Percentiles rank a stretch among this genome's conserved stretches.
phyloP scores from a whole-genome alignment of 2,888 invertebrate species.

The Homarus gammarus region DNA sequence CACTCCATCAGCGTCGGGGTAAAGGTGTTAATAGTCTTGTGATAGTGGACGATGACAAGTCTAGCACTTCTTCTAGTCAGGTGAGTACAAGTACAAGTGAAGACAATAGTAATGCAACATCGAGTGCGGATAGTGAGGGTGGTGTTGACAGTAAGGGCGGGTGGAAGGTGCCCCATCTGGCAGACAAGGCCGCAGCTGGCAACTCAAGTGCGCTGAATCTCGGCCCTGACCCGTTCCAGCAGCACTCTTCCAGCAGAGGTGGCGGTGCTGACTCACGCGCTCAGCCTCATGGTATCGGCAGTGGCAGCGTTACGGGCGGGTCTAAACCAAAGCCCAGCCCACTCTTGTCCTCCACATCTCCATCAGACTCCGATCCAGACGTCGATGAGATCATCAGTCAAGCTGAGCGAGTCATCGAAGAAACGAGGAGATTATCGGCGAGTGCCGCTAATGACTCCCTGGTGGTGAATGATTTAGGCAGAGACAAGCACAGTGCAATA shows the following conservation, averaged over 20 bases:
- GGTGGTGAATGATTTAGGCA: conserved; percentile 45
- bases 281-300: neutral
- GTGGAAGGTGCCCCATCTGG: neutral
- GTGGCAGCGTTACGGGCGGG: neutral
- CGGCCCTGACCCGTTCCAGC: conserved; percentile 31
- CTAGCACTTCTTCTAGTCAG: neutral
- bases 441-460: conserved; percentile 5
- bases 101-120: neutral
- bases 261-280: conserved; percentile 26
- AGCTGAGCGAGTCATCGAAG: conserved; percentile 61
- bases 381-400: conserved; percentile 61
- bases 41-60: conserved; percentile 4
- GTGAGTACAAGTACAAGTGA: conserved; percentile 1
- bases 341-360: conserved; percentile 4
- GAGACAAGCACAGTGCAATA: neutral
- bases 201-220: conserved; percentile 37
- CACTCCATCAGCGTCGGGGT: conserved; percentile 2
- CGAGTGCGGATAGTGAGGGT: neutral
- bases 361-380: conserved; percentile 45
- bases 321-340: conserved; percentile 5
- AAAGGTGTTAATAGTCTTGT: conserved; percentile 16
- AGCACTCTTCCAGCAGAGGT: conserved; percentile 44
- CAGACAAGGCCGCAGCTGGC: conserved; percentile 32
- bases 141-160: neutral
- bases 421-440: conserved; percentile 63